phyloP scores from a whole-genome alignment of 2,888 invertebrate genomes.

The Sylvicola cinctus region DNA sequence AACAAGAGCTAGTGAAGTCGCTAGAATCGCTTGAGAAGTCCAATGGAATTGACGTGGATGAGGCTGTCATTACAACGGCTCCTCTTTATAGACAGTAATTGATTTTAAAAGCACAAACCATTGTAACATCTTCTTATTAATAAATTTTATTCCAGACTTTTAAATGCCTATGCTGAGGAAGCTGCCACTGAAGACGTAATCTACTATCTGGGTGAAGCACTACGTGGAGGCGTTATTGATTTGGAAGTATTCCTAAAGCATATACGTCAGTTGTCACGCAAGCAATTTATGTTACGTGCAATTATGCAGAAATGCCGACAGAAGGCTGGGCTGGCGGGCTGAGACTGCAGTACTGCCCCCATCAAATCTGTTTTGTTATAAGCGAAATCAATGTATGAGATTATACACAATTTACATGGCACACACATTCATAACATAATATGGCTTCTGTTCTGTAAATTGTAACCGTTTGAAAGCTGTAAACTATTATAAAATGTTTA shows the following conservation, averaged over 20 bases:
- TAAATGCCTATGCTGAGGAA: slow-evolving; percentile 92
- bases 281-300: slow-evolving; percentile 89
- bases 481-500: no score
- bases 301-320: slow-evolving; percentile 93
- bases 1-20: slow-evolving; percentile 64
- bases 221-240: slow-evolving; percentile 81
- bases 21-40: slow-evolving; percentile 55
- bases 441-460: no score
- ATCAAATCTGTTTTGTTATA: not conserved
- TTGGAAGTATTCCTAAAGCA: slow-evolving; percentile 92
- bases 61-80: slow-evolving; percentile 89
- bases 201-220: slow-evolving; percentile 90
- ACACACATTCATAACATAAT: no score
- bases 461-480: no score
- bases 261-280: slow-evolving; percentile 82
- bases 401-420: no score
- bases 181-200: slow-evolving; percentile 96
- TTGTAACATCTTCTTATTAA: no score
- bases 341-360: no score
- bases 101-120: slow-evolving; percentile 4
- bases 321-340: slow-evolving; percentile 71
- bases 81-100: slow-evolving; percentile 84
- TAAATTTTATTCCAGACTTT: slow-evolving; percentile 53
- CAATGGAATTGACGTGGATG: slow-evolving; percentile 79
- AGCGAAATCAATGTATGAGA: no score